Percentiles rank a stretch among this genome's conserved stretches.
These are phyloP conservation scores for Melipona bicolor DNA, from an alignment of 2,888 invertebrate species.

Conservation along the genomic window DNA sequence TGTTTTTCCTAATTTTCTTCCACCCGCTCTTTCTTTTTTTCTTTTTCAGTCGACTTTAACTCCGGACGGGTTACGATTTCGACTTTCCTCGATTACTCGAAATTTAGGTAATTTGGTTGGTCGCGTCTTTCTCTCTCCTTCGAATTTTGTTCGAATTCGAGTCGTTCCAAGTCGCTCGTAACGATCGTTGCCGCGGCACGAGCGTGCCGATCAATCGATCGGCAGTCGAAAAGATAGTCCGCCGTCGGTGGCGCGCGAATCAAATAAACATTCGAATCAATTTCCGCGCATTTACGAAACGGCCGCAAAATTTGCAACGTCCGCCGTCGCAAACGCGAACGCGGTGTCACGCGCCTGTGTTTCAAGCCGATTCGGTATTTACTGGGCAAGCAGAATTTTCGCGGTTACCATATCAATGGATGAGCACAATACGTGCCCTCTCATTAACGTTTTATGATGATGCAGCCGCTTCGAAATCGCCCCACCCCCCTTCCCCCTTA, in stretches of 20 bases:
- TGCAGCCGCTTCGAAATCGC: conserved; percentile 61
- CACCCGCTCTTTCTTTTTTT: no score
- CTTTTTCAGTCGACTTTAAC: no score
- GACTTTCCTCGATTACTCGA: no score
- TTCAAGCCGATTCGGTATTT: conserved; percentile 39
- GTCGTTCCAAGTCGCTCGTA: background rate
- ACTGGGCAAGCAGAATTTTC: conserved; percentile 62
- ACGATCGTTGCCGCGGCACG: no score
- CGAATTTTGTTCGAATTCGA: no score
- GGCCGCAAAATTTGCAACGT: conserved; percentile 56
- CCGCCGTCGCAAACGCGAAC: background rate
- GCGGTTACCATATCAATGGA: conserved; percentile 61
- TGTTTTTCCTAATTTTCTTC: background rate
- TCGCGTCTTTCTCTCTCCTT: no score
- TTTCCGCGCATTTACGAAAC: conserved; percentile 57
- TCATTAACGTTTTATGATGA: conserved; percentile 71
- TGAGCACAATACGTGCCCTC: conserved; percentile 58
- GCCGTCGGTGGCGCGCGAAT: conserved; percentile 17
- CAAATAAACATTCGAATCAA: conserved; percentile 59
- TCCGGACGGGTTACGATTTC: no score
- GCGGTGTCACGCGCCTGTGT: conserved; percentile 24
- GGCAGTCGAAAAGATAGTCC: conserved; percentile 26
- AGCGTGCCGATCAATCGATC: background rate
- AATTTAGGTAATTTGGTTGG: no score
- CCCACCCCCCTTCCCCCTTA: no score